These are phyloP conservation scores for Pyrgus malvae DNA, from an alignment of 2,888 invertebrate species.

Conservation along the genomic window DNA sequence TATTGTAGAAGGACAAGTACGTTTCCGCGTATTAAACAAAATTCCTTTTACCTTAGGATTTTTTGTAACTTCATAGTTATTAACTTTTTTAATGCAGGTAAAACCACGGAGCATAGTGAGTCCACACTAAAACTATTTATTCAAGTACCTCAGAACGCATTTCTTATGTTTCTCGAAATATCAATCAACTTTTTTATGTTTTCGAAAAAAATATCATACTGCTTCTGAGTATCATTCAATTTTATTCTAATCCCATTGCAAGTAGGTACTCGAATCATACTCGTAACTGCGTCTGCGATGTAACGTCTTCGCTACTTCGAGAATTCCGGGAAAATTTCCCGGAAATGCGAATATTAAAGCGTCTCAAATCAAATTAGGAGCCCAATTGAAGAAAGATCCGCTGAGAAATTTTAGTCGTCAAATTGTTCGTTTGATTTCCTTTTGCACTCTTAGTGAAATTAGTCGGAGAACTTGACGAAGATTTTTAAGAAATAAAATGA, in stretches of 20 bases:
- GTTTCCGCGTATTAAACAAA: no score
- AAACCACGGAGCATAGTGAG: no score
- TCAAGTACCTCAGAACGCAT: no score
- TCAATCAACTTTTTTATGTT: no score
- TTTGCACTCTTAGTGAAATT: constrained; percentile 3
- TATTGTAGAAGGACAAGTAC: no score
- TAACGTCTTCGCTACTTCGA: constrained; percentile 45
- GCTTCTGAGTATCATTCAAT: constrained; percentile 55
- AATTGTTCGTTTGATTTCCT: constrained; percentile 22
- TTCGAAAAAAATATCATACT: no score
- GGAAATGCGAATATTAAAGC: constrained; percentile 43
- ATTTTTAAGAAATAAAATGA: not conserved
- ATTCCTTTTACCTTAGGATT: no score
- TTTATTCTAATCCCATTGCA: constrained; percentile 61
- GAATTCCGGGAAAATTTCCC: constrained; percentile 44
- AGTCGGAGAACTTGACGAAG: constrained; percentile 3
- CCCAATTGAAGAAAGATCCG: constrained; percentile 35
- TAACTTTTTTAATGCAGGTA: no score
- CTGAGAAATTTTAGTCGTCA: constrained; percentile 12
- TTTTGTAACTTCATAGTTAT: no score
- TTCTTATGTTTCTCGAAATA: no score
- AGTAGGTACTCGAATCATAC: no score
- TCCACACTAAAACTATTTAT: no score
- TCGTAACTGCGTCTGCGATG: constrained; percentile 52
- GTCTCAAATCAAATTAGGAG: constrained; percentile 43